Conservation (phyloP, 2,888 invertebrate genomes). For the Lysandra bellargus region DNA sequence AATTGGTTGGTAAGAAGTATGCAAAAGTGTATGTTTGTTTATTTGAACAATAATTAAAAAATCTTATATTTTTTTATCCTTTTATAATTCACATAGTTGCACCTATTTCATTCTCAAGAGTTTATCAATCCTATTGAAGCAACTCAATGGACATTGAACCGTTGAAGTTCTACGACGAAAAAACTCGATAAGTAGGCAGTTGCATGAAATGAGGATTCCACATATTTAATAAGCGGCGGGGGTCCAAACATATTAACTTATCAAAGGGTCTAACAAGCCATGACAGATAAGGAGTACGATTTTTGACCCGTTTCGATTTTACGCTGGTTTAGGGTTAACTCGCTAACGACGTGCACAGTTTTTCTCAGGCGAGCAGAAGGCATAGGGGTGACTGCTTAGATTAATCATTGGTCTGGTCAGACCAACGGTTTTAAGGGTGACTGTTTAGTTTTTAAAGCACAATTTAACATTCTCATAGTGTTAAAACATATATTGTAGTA, state of each 20-base stretch:
- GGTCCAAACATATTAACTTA: constrained; percentile 28
- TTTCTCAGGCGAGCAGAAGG: not conserved
- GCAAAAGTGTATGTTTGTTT: not conserved
- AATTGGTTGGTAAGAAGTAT: too few species aligned
- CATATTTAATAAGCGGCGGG: constrained; percentile 19
- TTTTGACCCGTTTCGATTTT: constrained; percentile 25
- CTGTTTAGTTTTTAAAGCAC: not conserved
- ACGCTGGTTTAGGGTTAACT: constrained; percentile 10
- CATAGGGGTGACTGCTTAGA: not conserved
- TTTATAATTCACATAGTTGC: too few species aligned
- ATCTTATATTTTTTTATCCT: too few species aligned
- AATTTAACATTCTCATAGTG: not conserved
- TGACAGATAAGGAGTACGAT: constrained; percentile 16
- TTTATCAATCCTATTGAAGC: too few species aligned
- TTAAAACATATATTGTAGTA: not conserved
- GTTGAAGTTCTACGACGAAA: not conserved
- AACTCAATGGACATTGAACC: not conserved
- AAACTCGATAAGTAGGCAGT: not conserved
- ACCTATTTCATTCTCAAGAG: too few species aligned
- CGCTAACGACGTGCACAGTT: not conserved
- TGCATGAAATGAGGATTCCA: constrained; percentile 26
- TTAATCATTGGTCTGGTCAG: too few species aligned
- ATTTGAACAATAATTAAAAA: not conserved
- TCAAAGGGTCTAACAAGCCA: constrained; percentile 28
- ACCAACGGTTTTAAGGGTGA: too few species aligned